These are phyloP conservation scores for Columba guinea DNA, from an alignment of 2,797 vertebrate species.

Conservation along the genomic window DNA sequence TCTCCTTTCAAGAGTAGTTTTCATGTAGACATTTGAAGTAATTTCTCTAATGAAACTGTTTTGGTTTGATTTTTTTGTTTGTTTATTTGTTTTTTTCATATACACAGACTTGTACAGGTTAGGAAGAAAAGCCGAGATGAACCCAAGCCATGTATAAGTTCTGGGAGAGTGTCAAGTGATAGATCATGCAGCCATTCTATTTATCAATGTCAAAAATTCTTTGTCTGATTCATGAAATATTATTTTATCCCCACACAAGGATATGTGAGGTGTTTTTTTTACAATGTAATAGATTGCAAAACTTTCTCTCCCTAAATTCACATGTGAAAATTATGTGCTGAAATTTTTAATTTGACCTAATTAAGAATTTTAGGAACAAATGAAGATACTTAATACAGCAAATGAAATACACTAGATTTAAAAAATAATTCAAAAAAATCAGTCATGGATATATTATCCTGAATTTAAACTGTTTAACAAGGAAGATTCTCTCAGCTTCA, in stretches of 20 bases:
- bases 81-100: not conserved
- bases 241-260: not conserved
- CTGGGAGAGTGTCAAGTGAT: not conserved
- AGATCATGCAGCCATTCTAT: not conserved
- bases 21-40: not conserved
- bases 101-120: not conserved
- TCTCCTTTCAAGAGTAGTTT: not conserved
- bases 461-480: slow-evolving; percentile 66
- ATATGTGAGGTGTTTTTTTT: not conserved
- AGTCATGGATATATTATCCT: slow-evolving; percentile 42
- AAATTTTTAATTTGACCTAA: slow-evolving; percentile 66
- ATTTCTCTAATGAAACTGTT: not conserved
- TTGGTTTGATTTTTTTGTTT: no score
- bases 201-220: not conserved
- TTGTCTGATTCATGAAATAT: not conserved
- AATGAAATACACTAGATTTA: slow-evolving; percentile 20
- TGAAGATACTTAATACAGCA: slow-evolving; percentile 21
- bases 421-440: not conserved
- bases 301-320: slow-evolving; percentile 48
- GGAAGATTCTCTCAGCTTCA: slow-evolving; percentile 45
- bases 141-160: not conserved
- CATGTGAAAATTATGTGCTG: slow-evolving; percentile 62
- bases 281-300: slow-evolving; percentile 49
- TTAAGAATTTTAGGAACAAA: slow-evolving; percentile 62
- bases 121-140: not conserved